Evolutionary conservation across 2,797 vertebrate species (phyloP), one percentile per base, ranked within the genome.

Genomic region (Ambastaia sidthimunki): DNA sequence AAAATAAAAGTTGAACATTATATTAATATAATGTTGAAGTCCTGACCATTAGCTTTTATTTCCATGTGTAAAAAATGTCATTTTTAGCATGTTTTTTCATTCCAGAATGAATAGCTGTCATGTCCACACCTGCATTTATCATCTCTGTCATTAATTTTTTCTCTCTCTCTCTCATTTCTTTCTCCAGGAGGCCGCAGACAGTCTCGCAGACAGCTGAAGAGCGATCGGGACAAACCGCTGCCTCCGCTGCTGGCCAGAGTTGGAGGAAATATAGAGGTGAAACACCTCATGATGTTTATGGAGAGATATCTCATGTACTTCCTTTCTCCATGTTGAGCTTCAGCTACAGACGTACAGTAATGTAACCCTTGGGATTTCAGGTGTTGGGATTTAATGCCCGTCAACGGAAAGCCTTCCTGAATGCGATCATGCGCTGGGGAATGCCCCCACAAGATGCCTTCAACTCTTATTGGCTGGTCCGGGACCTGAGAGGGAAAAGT

Each of bases 371-470:
- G 77, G 34, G 23, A 28, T 67, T 73, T 52, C 86, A 99, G 98
- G 98, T 99, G n/a, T 94, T 99, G 0, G 98, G 98, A 44, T 99
- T 99, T 91, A 99, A 99, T 0, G 96, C 98, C 31, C 95, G 98
- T 0, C 98, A 99, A 91, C 94, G 98, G 85, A 99, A 99, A 86
- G 98, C 98, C 0, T 99, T 99, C 89, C 91, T 99, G 68, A 99
- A 99, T 0, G 98, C 98, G 79, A 99, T 99, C 90, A 99, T 99
- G 98, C 96, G 98, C 82, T 99, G 97, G 97, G 98, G 98, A 11
- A 99, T 99, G 98, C 98, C 98, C 0, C 98, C 98, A 7, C 98
- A 99, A 91, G 98, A 99, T 0, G 98, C 98, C 74, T 99, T 99
- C 93, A 99, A 98, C 92, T 99, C 98, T 13, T 97, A 99, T 74